Evolutionary conservation across 2,888 invertebrate genomes (phyloP), one percentile per base, ranked within the genome.

Genomic region (Taenaris catops): DNA sequence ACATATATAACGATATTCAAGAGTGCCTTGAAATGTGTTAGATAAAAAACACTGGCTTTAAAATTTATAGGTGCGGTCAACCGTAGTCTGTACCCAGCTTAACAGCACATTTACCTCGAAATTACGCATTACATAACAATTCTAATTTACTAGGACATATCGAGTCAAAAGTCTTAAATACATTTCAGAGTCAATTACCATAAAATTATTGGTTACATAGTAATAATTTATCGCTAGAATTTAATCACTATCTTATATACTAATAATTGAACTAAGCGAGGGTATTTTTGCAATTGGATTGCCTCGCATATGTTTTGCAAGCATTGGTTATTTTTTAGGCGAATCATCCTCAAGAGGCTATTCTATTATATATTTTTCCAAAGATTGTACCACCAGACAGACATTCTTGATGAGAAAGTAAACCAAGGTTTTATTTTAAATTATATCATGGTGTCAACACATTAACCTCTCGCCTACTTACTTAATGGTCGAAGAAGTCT

Each of bases 241-340:
- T 36, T n/a, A n/a, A n/a, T n/a, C n/a, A n/a, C n/a, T n/a, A n/a
- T n/a, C n/a, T n/a, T n/a, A n/a, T n/a, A 34, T 32, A 18, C 35
- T 43, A 43, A 29, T 43, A 43, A 43, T 43, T 43, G 43, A 43
- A 43, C 39, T 43, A 43, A 39, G 39, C 29, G 32, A 43, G 29
- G 33, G 33, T 36, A 39, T 25, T 20, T 8, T 16, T 34, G 24
- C 34, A 28, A 27, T 19, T 8, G 9, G 1, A 2, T 25, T 24
- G 18, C 32, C 33, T 28, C 20, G 16, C 18, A 10, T 33, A 35
- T 10, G 33, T 20, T 11, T 43, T 18, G 12, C 25, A 33, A 39
- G 39, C 28, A 20, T 3, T 14, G 16, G 8, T 8, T 11, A 7
- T 8, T 8, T 34, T 26, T 19, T 12, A 17, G 9, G 6, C 8